These are phyloP conservation scores for Panopea generosa DNA, from an alignment of 2,888 invertebrate genomes.

Conservation along the genomic window DNA sequence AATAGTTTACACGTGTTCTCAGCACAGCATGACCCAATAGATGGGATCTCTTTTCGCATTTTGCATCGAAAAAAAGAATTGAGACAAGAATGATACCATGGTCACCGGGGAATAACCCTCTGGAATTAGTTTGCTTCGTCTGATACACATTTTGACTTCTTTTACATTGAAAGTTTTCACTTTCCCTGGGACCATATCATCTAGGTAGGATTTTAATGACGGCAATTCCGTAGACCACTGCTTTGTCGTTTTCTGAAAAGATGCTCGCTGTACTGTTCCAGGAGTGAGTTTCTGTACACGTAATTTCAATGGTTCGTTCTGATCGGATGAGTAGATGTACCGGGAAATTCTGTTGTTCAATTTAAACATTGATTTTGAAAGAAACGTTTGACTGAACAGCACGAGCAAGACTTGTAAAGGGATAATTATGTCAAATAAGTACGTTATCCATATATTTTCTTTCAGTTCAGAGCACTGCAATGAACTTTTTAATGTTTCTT, in stretches of 20 bases:
- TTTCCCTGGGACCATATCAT: slow-evolving; percentile 3
- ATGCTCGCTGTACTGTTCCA: neutral
- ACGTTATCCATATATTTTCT: slow-evolving; percentile 28
- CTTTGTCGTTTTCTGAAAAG: slow-evolving; percentile 18
- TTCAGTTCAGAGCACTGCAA: slow-evolving; percentile 26
- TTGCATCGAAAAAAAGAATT: slow-evolving; percentile 43
- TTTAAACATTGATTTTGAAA: slow-evolving; percentile 19
- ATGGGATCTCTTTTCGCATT: slow-evolving; percentile 30
- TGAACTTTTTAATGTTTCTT: neutral
- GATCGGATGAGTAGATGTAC: slow-evolving; percentile 16
- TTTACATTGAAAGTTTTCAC: slow-evolving; percentile 22
- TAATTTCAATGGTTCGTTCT: slow-evolving; percentile 8
- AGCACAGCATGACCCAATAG: slow-evolving; percentile 31
- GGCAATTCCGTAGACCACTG: slow-evolving; percentile 20
- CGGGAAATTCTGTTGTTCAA: slow-evolving; percentile 9
- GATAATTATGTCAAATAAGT: slow-evolving; percentile 26
- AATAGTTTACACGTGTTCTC: slow-evolving; percentile 17
- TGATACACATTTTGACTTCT: slow-evolving; percentile 20
- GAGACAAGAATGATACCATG: slow-evolving; percentile 22
- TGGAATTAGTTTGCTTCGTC: slow-evolving; percentile 29
- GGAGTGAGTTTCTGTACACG: slow-evolving; percentile 17
- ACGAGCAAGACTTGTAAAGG: slow-evolving; percentile 35
- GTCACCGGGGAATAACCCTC: slow-evolving; percentile 43
- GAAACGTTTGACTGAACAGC: slow-evolving; percentile 37
- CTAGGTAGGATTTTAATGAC: slow-evolving; percentile 9